Conservation (phyloP, 2,797 vertebrate genomes). For the Chlorospingus semifuscus region DNA sequence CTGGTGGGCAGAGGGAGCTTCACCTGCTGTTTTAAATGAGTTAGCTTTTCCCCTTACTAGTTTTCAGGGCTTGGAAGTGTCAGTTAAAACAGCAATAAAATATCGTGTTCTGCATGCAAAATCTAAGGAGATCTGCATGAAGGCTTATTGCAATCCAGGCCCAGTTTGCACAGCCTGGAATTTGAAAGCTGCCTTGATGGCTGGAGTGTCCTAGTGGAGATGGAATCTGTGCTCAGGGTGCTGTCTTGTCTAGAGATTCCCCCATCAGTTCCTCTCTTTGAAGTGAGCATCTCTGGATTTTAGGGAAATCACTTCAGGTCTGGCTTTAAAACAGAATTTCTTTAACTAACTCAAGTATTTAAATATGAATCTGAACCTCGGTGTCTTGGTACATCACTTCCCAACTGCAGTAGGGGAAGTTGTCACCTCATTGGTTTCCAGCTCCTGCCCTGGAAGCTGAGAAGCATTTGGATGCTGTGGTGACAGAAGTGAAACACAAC, state of each 20-base stretch:
- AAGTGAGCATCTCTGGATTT: neutral
- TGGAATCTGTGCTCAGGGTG: neutral
- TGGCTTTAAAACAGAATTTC: neutral
- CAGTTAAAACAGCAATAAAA: neutral
- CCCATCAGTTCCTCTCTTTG: neutral
- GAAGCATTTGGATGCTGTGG: neutral
- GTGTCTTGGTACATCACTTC: neutral
- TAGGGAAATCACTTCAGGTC: neutral
- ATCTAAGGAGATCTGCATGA: neutral
- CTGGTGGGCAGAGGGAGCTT: neutral
- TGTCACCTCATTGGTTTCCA: neutral
- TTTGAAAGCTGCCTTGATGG: neutral
- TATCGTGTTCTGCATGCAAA: neutral
- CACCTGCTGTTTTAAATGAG: neutral
- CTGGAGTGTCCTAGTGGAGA: neutral
- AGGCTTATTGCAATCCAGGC: neutral
- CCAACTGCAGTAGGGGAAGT: rapidly evolving
- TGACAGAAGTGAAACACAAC: neutral
- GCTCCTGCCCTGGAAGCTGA: neutral
- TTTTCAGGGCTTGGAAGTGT: neutral
- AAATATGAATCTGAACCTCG: neutral
- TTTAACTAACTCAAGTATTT: neutral
- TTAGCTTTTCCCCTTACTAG: neutral
- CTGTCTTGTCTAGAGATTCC: neutral
- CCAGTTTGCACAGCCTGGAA: neutral